Evolutionary conservation across 2,888 invertebrate species (phyloP).

Genomic region (Bellardia pandia): DNA sequence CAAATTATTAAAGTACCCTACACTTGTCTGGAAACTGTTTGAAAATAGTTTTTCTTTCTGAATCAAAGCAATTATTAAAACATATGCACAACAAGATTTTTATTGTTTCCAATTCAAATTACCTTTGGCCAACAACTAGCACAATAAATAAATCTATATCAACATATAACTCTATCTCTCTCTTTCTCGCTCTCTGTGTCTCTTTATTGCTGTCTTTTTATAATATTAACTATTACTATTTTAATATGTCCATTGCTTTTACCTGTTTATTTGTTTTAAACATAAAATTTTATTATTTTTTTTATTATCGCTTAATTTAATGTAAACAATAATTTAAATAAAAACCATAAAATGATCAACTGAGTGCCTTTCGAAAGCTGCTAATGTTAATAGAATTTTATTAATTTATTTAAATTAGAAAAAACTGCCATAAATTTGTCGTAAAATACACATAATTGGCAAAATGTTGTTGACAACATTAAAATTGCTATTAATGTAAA

Average conservation of each 20-base stretch:
- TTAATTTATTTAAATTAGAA: slow-evolving; percentile 7
- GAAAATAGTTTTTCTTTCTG: too few species aligned
- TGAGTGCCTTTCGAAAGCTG: slow-evolving; percentile 5
- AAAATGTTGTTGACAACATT: slow-evolving; percentile 2
- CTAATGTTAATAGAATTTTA: slow-evolving; percentile 25
- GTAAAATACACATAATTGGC: slow-evolving; percentile 28
- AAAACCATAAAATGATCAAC: slow-evolving; percentile 24
- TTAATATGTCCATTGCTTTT: neutral
- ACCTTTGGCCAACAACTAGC: too few species aligned
- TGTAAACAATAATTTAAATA: slow-evolving; percentile 11
- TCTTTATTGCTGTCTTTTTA: too few species aligned
- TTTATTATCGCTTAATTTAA: slow-evolving; percentile 4
- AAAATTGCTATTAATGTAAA: slow-evolving; percentile 20
- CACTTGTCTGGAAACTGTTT: too few species aligned
- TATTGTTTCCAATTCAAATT: too few species aligned
- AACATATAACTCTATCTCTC: too few species aligned
- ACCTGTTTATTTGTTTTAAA: neutral
- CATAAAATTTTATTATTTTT: neutral
- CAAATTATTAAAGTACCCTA: neutral
- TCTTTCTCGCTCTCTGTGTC: too few species aligned
- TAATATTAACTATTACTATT: neutral
- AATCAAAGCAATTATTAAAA: too few species aligned
- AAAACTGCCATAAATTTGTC: neutral
- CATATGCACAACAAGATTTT: too few species aligned
- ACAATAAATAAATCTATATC: too few species aligned